phyloP scores from a whole-genome alignment of 2,797 vertebrate species.

The Cottoperca gobio region DNA sequence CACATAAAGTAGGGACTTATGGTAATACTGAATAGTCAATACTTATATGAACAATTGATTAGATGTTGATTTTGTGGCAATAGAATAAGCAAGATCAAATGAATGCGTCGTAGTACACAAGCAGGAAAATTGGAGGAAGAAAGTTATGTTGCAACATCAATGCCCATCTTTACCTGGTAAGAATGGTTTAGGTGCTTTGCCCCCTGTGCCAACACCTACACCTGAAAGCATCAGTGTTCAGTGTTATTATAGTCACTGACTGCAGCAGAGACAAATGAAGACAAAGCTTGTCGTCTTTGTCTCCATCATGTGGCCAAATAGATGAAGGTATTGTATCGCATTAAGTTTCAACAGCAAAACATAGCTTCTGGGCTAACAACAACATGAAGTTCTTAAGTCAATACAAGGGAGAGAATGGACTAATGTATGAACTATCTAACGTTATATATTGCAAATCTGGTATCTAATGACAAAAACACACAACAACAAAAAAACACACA shows the following conservation, averaged over 20 bases:
- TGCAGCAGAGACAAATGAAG: not conserved
- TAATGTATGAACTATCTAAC: not conserved
- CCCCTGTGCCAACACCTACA: slow-evolving; percentile 57
- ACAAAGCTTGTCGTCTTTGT: slow-evolving; percentile 44
- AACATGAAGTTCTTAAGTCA: not conserved
- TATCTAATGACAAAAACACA: not conserved
- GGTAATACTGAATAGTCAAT: not conserved
- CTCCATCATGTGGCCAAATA: slow-evolving; percentile 61
- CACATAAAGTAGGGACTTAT: not conserved
- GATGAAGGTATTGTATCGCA: not conserved
- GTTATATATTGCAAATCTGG: not conserved
- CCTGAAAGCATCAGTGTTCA: slow-evolving; percentile 54
- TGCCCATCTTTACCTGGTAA: slow-evolving; percentile 64
- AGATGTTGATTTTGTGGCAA: not conserved
- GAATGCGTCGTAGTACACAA: not conserved
- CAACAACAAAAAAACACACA: not conserved
- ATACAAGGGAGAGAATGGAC: slow-evolving; percentile 37
- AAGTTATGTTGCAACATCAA: not conserved
- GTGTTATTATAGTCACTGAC: not conserved
- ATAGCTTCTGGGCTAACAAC: not conserved
- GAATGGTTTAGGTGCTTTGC: slow-evolving; percentile 75
- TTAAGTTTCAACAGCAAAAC: not conserved
- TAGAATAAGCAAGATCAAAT: not conserved
- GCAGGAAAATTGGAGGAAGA: not conserved
- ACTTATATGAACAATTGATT: not conserved